Evolutionary conservation across 2,797 vertebrate species (phyloP), one percentile per base, ranked within the genome.

Genomic region (Dromococcyx pavoninus): DNA sequence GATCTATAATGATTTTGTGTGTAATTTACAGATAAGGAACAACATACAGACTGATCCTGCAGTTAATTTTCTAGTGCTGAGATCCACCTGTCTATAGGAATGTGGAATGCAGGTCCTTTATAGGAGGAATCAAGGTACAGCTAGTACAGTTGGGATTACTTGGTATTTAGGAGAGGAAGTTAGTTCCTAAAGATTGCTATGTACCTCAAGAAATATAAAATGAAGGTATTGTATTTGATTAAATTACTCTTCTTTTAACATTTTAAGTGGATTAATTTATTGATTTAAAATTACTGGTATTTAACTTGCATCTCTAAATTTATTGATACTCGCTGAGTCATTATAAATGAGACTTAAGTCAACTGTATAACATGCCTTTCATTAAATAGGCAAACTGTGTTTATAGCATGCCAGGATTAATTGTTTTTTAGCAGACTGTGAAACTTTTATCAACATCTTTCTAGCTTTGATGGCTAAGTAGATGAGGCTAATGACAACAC

Each of bases 401-500:
- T 30, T 90, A 37, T 24, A 69, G 54, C 66, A 94, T 76, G 33
- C 69, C 72, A 81, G 50, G 62, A 87, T 91, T 93, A 44, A 5
- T 67, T 39, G 73, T 79, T 76, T 92, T 86, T 72, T 17, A 48
- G 39, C 85, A 78, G 50, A 23, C 17, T 41, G 7, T 60, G 72
- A 80, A 89, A 74, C 43, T 72, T 87, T 33, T 89, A 51, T 80
- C 66, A 88, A 44, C 46, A 41, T 84, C 66, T 90, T 91, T 90
- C 73, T 91, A 56, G 22, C 66, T 88, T 92, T 88, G 81, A 43
- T 69, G 61, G 58, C 33, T 69, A 81, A 75, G 58, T 77, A 75
- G 95, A 89, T 69, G 17, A 70, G 28, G 69, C 51, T 75, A 86
- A 75, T 78, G 86, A 88, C 86, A 96, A 56, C 43, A 78, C 27